Evolutionary conservation across 2,797 vertebrate genomes (phyloP), one percentile per base, ranked within the genome.

Genomic region (Okamejei kenojei): DNA sequence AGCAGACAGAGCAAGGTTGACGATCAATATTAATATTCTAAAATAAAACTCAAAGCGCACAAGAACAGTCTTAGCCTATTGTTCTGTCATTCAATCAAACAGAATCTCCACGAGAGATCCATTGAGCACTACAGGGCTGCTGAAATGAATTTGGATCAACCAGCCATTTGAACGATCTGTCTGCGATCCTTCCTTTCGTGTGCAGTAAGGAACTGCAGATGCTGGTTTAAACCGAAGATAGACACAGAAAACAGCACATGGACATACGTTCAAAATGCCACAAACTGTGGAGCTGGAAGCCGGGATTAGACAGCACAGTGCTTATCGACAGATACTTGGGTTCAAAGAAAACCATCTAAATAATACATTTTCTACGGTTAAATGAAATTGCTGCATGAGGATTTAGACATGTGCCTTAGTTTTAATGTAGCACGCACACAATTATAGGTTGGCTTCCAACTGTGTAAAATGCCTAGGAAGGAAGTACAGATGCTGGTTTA

Each of bases 141-240:
- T 35, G 84, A 29, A 86, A 86, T 65, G 26, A 86, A 86, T 63
- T 63, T 86, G 58, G 61, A 86, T 86, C 29, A 65, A n/a, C 58
- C 5, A 8, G 58, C 9, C 45, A 4, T 45, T 45, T 86, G 82
- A 65, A 68, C 65, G 23, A 65, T 68, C 7, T 32, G 15, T 8
- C 0, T 4, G n/a, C 17, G 32, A 65, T 82, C 58, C 81, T 29
- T 29, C 45, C 45, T 45, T 45, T 4, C 45, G 2, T 45, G 45
- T 45, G 45, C 3, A 45, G 45, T 45, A 45, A 45, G 45, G 45
- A 45, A 45, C 45, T 45, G 45, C 45, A 45, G 45, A 45, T 45
- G 45, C 45, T 45, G 45, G 45, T 45, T 45, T 45, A 45, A 45
- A 45, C 45, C 45, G 45, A 38, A 38, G 38, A 45, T 45, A 45